Conservation (phyloP, 2,113 vertebrate genomes). For the Tapirus terrestris region DNA sequence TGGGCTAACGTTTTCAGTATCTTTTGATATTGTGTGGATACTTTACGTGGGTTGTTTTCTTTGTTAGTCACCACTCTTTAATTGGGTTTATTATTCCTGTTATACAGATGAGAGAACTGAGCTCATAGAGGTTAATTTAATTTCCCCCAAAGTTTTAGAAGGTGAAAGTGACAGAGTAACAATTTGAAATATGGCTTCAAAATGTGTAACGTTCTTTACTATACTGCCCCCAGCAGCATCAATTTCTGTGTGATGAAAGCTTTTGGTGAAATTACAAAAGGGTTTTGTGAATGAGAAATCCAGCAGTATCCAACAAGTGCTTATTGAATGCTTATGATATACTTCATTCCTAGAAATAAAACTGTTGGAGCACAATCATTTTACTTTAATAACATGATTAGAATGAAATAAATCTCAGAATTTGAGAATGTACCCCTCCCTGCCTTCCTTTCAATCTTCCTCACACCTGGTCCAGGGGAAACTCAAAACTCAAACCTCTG, state of each 20-base stretch:
- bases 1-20: neutral
- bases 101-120: neutral
- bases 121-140: neutral
- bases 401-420: conserved; percentile 13
- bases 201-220: neutral
- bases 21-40: neutral
- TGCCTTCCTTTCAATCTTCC: neutral
- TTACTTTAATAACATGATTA: neutral
- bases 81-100: neutral
- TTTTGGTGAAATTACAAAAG: neutral
- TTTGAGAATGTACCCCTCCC: neutral
- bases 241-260: neutral
- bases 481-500: neutral
- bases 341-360: neutral
- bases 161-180: neutral
- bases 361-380: neutral
- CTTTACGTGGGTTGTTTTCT: neutral
- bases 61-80: neutral
- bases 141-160: neutral
- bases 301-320: neutral
- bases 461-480: neutral
- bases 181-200: neutral
- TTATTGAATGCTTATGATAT: neutral
- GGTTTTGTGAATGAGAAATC: neutral
- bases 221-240: neutral